A percentile compares a stretch with the other conserved stretches of the same genome.
These are phyloP conservation scores for Cyphomyrus plagiostoma DNA, from an alignment of 2,113 vertebrate genomes.

Conservation along the genomic window DNA sequence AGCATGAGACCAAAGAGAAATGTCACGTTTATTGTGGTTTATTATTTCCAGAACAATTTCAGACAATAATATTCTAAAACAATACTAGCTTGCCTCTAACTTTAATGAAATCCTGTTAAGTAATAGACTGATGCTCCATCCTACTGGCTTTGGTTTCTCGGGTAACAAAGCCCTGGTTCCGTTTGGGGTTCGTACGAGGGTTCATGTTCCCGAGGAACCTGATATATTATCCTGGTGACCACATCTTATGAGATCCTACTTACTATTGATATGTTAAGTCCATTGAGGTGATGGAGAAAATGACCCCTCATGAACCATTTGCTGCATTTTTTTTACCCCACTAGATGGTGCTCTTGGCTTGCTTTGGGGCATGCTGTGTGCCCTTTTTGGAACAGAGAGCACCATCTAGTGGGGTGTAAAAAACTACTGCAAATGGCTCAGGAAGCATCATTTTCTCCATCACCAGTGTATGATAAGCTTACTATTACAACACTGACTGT, in stretches of 20 bases:
- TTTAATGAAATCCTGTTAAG: constrained; percentile 35
- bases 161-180: background rate
- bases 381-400: background rate
- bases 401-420: background rate
- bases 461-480: background rate
- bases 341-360: background rate
- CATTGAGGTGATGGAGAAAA: background rate
- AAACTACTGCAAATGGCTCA: background rate
- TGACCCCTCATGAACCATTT: background rate
- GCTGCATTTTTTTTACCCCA: background rate
- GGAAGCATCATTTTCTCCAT: background rate
- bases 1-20: background rate
- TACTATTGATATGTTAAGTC: background rate
- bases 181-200: background rate
- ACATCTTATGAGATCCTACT: background rate
- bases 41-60: constrained; percentile 39
- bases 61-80: constrained; percentile 27
- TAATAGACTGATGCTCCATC: constrained; percentile 22
- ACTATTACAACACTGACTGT: constrained; percentile 1
- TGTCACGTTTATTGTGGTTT: constrained; percentile 41
- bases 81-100: constrained; percentile 23
- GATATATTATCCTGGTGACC: background rate
- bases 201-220: background rate
- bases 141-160: background rate
- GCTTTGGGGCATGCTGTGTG: background rate